These are phyloP conservation scores for Papilio polyxenes DNA, from an alignment of 1,140 invertebrate species.

Conservation along the genomic window DNA sequence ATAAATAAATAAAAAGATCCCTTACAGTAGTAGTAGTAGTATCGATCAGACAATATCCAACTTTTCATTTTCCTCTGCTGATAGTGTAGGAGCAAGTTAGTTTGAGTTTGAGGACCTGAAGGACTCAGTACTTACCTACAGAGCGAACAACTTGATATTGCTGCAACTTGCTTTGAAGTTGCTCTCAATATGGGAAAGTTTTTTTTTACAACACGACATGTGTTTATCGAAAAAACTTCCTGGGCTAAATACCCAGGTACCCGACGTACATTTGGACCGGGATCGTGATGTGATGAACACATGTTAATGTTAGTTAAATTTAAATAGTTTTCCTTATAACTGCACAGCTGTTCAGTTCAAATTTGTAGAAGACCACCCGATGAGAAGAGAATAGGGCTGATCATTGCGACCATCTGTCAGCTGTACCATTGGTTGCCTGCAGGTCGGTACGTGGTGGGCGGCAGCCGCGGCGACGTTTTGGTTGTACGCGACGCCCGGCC, in stretches of 20 bases:
- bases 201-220: background rate
- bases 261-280: no score
- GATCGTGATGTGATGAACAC: no score
- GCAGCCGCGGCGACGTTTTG: constrained; percentile 68
- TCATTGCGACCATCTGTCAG: background rate
- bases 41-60: background rate
- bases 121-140: no score
- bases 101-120: background rate
- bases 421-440: background rate
- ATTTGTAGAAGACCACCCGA: background rate
- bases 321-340: background rate
- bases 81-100: background rate
- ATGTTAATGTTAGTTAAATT: no score
- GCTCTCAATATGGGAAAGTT: background rate
- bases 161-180: background rate
- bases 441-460: constrained; percentile 66
- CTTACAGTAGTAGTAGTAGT: background rate
- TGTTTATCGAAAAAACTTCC: background rate
- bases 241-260: no score
- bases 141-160: constrained; percentile 1
- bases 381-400: background rate
- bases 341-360: background rate
- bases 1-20: background rate
- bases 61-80: background rate
- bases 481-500: constrained; percentile 83